Evolutionary conservation across 2,113 vertebrate genomes (phyloP).

Genomic region (Tapirus terrestris): DNA sequence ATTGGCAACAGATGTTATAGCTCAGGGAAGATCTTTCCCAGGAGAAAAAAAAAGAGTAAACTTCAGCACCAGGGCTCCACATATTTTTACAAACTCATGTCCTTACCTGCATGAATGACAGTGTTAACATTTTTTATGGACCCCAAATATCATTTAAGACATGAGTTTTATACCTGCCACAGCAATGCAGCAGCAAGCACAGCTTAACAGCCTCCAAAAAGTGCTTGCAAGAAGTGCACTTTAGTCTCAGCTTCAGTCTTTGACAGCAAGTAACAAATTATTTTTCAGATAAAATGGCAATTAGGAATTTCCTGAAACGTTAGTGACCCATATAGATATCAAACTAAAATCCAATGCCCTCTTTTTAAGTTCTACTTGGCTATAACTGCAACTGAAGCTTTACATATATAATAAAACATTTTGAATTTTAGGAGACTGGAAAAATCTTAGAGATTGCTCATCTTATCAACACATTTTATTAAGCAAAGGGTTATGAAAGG

Average conservation of each 20-base stretch:
- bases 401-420: background rate
- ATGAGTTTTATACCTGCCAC: background rate
- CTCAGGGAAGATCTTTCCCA: too few relatives aligned
- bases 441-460: background rate
- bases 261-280: background rate
- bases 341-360: background rate
- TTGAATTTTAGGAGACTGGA: background rate
- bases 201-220: background rate
- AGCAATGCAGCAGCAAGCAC: background rate
- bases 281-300: slow-evolving; percentile 14
- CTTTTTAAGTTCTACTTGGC: background rate
- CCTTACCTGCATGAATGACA: background rate
- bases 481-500: background rate
- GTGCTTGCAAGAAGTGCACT: background rate
- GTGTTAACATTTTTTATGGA: background rate
- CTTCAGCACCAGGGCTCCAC: background rate
- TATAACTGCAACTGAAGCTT: background rate
- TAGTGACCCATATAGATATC: background rate
- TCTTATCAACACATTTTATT: background rate
- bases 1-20: too few relatives aligned
- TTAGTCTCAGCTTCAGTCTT: background rate
- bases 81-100: background rate
- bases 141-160: background rate
- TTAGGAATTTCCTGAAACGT: slow-evolving; percentile 5
- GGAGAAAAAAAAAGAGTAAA: background rate